Evolutionary conservation across 2,888 invertebrate genomes (phyloP).

Genomic region (Periphyllus acericola): DNA sequence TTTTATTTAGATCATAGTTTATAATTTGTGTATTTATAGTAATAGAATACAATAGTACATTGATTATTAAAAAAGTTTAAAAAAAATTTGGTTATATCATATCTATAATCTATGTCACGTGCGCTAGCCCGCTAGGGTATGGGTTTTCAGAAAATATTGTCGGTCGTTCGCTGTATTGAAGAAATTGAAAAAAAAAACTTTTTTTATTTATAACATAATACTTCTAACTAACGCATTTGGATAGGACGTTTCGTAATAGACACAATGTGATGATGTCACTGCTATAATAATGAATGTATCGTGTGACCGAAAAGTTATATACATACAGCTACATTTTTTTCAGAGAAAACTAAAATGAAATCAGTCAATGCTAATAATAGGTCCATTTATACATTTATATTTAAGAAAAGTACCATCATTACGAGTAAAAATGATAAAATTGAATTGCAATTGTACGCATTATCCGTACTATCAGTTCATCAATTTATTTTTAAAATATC

Average conservation of each 20-base stretch:
- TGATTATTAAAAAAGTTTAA: not conserved
- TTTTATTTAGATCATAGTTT: not conserved
- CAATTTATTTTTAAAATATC: slow-evolving; percentile 4
- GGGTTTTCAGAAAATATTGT: slow-evolving; percentile 57
- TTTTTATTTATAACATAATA: not conserved
- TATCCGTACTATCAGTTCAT: not conserved
- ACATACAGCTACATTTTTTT: slow-evolving; percentile 13
- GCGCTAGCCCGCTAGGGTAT: not conserved
- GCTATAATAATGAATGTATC: slow-evolving; percentile 29
- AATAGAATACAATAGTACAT: not conserved
- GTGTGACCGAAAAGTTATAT: slow-evolving; percentile 1
- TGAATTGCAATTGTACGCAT: not conserved
- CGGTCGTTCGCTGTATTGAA: slow-evolving; percentile 23
- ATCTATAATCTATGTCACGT: slow-evolving; percentile 51
- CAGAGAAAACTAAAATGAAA: not conserved
- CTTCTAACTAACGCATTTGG: slow-evolving; percentile 24
- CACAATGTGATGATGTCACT: slow-evolving; percentile 60
- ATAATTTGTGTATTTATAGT: not conserved
- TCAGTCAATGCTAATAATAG: not conserved
- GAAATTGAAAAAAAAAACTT: slow-evolving; percentile 43
- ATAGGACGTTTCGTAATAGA: slow-evolving; percentile 58
- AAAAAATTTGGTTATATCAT: slow-evolving; percentile 33
- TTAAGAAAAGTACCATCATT: not conserved
- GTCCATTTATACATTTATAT: not conserved
- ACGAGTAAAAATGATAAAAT: not conserved